Evolutionary conservation across 2,113 vertebrate genomes (phyloP).

Genomic region (Phainopepla nitens): DNA sequence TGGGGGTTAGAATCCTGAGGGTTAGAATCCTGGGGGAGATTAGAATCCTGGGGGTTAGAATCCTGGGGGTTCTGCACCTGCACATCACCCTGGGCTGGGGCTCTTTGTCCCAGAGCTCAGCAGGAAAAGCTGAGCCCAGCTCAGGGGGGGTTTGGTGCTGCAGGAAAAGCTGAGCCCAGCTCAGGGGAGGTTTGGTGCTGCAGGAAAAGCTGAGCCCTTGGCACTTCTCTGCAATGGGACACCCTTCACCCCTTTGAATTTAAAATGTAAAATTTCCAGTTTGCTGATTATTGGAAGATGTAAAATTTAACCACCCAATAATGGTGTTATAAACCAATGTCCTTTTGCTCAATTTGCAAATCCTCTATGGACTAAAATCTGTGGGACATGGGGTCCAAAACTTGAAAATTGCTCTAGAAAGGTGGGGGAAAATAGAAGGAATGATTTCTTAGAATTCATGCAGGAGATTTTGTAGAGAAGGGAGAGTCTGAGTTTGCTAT

Average conservation of each 20-base stretch:
- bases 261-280: neutral
- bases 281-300: neutral
- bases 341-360: neutral
- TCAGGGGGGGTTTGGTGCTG: no score
- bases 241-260: neutral
- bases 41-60: no score
- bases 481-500: no score
- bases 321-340: rapidly evolving
- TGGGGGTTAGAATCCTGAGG: no score
- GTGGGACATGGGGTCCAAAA: neutral
- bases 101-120: no score
- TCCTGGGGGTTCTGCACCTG: no score
- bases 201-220: no score
- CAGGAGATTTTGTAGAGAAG: neutral
- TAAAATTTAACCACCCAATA: neutral
- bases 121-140: no score
- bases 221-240: neutral
- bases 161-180: no score
- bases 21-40: no score
- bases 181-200: no score
- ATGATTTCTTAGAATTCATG: neutral
- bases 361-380: neutral
- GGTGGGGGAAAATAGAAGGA: neutral
- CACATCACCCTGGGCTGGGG: no score
- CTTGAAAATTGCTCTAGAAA: neutral